Evolutionary conservation across 2,888 invertebrate genomes (phyloP).

Genomic region (Polyommatus iphigenia): DNA sequence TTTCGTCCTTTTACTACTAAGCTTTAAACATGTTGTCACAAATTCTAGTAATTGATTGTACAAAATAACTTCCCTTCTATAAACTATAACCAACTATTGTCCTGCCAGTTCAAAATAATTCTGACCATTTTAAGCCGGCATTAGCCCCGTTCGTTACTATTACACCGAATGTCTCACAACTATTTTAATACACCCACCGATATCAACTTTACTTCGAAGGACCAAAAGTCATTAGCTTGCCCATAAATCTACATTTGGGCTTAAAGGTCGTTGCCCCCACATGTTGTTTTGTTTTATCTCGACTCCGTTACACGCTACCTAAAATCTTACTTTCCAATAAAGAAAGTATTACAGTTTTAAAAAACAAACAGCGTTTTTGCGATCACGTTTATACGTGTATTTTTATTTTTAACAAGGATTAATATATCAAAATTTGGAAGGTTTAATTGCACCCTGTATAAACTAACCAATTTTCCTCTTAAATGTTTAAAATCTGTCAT

Average conservation of each 20-base stretch:
- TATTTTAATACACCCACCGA: neutral
- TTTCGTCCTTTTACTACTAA: no score
- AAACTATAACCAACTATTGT: neutral
- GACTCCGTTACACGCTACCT: conserved; percentile 28
- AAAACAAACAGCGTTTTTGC: conserved; percentile 54
- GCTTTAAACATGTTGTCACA: no score
- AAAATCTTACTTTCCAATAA: conserved; percentile 34
- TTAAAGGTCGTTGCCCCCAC: no score
- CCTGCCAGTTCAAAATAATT: neutral
- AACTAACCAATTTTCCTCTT: conserved; percentile 20
- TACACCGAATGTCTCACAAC: neutral
- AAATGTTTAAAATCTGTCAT: conserved; percentile 26
- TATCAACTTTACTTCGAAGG: neutral
- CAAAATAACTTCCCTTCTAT: no score
- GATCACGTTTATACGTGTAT: no score
- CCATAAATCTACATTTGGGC: conserved; percentile 13
- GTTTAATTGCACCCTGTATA: no score
- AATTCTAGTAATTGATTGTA: no score
- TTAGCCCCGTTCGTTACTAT: neutral
- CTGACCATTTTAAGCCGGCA: neutral
- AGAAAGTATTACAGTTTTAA: conserved; percentile 40
- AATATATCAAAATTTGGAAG: no score
- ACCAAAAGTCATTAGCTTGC: conserved; percentile 22
- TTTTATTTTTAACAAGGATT: no score
- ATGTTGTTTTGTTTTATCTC: conserved; percentile 26